A percentile compares a stretch with the other conserved stretches of the same genome.
Conservation (phyloP, 2,797 vertebrate species). For the Sebastes minor region DNA sequence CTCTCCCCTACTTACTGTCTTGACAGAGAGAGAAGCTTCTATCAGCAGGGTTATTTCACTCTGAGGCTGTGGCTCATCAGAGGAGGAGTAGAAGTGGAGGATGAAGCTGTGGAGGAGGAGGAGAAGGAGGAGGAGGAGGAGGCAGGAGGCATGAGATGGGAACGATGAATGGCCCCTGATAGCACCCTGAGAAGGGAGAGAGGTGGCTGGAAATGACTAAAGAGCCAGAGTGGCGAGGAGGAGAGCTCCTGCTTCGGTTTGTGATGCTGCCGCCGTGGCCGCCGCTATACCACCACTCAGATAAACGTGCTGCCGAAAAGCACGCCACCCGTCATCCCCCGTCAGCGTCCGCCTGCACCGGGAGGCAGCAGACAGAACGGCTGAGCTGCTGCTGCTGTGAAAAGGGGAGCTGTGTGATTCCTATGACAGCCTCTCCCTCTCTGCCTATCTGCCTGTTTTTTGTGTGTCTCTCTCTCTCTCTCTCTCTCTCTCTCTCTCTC, state of each 20-base stretch:
- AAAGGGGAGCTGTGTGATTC: slow-evolving; percentile 68
- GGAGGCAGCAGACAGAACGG: slow-evolving; percentile 67
- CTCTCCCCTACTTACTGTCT: slow-evolving; percentile 77
- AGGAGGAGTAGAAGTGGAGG: slow-evolving; percentile 71
- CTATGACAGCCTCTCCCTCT: slow-evolving; percentile 66
- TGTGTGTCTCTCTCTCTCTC: slow-evolving; percentile 28
- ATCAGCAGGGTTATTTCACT: slow-evolving; percentile 79
- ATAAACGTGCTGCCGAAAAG: slow-evolving; percentile 60
- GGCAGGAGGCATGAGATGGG: slow-evolving; percentile 71
- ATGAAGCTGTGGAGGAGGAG: slow-evolving; percentile 63
- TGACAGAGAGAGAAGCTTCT: slow-evolving; percentile 78
- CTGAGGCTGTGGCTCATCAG: slow-evolving; percentile 75
- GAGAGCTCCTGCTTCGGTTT: slow-evolving; percentile 61
- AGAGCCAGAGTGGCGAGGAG: slow-evolving; percentile 54
- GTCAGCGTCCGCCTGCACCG: slow-evolving; percentile 60
- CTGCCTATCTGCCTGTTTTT: slow-evolving; percentile 52
- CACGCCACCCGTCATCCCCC: slow-evolving; percentile 69
- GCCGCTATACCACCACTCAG: slow-evolving; percentile 64
- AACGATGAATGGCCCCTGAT: slow-evolving; percentile 72
- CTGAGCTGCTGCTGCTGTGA: slow-evolving; percentile 61
- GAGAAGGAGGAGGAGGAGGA: slow-evolving; percentile 48
- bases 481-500: slow-evolving; percentile 44
- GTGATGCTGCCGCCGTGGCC: slow-evolving; percentile 45
- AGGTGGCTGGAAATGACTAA: slow-evolving; percentile 72
- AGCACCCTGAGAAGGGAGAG: slow-evolving; percentile 61